Evolutionary conservation across 2,113 vertebrate species (phyloP).

Genomic region (Candoia aspera): DNA sequence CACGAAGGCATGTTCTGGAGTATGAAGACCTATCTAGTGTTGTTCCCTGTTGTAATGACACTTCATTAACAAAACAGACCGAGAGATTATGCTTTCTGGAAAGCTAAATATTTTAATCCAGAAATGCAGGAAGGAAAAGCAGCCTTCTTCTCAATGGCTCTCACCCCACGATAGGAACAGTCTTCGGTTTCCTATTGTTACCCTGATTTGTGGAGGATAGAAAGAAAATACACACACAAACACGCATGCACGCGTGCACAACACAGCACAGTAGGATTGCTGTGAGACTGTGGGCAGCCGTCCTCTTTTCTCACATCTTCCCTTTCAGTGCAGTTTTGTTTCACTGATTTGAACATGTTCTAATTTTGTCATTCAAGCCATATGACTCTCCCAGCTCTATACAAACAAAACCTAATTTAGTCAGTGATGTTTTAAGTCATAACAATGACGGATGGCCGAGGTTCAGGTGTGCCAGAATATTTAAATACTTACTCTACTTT

Average conservation of each 20-base stretch:
- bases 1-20: neutral
- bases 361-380: constrained; percentile 96
- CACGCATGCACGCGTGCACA: too few relatives aligned
- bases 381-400: constrained; percentile 94
- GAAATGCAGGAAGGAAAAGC: constrained; percentile 52
- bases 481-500: constrained; percentile 82
- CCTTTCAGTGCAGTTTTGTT: constrained; percentile 75
- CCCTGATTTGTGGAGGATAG: constrained; percentile 53
- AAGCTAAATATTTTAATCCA: constrained; percentile 61
- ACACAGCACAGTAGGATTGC: constrained; percentile 63
- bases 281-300: constrained; percentile 61
- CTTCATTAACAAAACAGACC: constrained; percentile 60
- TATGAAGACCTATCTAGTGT: neutral
- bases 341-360: constrained; percentile 80
- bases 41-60: constrained; percentile 55
- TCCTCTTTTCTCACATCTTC: constrained; percentile 67
- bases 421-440: constrained; percentile 93
- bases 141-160: constrained; percentile 50
- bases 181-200: constrained; percentile 56
- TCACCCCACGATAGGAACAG: constrained; percentile 49
- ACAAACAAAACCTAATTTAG: constrained; percentile 98
- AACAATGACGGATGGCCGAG: constrained; percentile 96
- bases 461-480: constrained; percentile 93
- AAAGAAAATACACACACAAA: constrained; percentile 37
- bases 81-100: constrained; percentile 54